Evolutionary conservation across 2,113 vertebrate genomes (phyloP), one percentile per base, ranked within the genome.

Genomic region (Furnarius figulus): DNA sequence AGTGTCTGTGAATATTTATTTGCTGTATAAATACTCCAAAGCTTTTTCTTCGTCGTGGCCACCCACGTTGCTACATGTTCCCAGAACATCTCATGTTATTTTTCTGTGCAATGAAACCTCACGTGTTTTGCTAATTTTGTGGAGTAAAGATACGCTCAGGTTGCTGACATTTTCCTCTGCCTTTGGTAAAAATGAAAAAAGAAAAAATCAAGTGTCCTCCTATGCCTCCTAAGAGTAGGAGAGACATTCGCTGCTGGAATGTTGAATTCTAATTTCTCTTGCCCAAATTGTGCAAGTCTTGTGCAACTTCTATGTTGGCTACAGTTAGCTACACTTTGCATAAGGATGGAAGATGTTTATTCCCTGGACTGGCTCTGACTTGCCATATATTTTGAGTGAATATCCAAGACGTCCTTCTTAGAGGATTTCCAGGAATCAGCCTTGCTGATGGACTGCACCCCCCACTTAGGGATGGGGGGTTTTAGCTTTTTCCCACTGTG

Each of bases 1-100:
- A 88, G 59, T 96, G 92, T 96, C 82, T 94, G 90, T 94, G 95
- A 95, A 96, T 94, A 94, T 95, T 96, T 96, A 89, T 94, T 96
- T 95, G 85, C 85, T 91, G 68, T 94, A 93, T 96, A 96, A 96
- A 95, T 94, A 94, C 59, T 90, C 85, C 78, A 74, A 91, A 94
- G 89, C 39, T 94, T 93, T 87, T 96, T 87, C 90, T 93, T 93
- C 85, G 24, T 71, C 7, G 14, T 55, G 92, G 59, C 95, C 95
- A 95, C 92, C 88, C 87, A 94, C 59, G 0, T 88, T 94, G 95
- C 83, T 94, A 56, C 76, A 24, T 80, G 85, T 95, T 96, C 85
- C 94, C 61, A 77, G 88, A 92, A 87, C 92, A 65, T 95, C 80
- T 84, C 66, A 19, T 52, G 39, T 79, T 92, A 67, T 90, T 94